Percentiles rank a stretch among this genome's conserved stretches.
phyloP scores from a whole-genome alignment of 2,113 vertebrate genomes.

The Rhabdornis inornatus region DNA sequence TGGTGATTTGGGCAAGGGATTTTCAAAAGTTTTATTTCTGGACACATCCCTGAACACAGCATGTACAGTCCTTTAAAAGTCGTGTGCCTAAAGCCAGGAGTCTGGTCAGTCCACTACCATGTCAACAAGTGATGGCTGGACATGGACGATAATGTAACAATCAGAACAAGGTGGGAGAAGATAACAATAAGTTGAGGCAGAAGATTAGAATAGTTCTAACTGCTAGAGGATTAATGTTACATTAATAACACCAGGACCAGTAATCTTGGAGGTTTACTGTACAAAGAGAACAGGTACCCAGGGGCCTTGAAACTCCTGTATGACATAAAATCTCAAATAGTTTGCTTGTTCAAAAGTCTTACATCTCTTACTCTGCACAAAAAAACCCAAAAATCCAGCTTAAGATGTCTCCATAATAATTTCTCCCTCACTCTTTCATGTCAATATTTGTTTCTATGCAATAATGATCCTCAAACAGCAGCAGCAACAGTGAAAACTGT shows the following conservation, averaged over 20 bases:
- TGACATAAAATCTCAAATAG: neutral
- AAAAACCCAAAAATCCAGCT: neutral
- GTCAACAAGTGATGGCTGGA: neutral
- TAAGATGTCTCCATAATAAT: neutral
- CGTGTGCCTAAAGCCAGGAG: neutral
- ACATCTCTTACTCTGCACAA: neutral
- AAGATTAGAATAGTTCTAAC: neutral
- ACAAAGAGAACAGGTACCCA: neutral
- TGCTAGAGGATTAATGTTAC: neutral
- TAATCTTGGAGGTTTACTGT: neutral
- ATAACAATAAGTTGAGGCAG: neutral
- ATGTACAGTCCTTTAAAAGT: neutral
- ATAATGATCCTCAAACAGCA: neutral
- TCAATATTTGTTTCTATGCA: neutral
- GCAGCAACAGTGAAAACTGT: neutral
- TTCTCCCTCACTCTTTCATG: neutral
- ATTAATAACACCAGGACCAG: neutral
- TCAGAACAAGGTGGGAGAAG: neutral
- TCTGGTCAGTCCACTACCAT: neutral
- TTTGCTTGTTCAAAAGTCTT: neutral
- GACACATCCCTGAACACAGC: neutral
- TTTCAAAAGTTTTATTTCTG: neutral
- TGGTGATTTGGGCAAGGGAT: neutral
- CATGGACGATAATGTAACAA: neutral
- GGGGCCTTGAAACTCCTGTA: neutral